A percentile compares a stretch with the other conserved stretches of the same genome.
Conservation (phyloP, 2,797 vertebrate genomes). For the Megalops cyprinoides region DNA sequence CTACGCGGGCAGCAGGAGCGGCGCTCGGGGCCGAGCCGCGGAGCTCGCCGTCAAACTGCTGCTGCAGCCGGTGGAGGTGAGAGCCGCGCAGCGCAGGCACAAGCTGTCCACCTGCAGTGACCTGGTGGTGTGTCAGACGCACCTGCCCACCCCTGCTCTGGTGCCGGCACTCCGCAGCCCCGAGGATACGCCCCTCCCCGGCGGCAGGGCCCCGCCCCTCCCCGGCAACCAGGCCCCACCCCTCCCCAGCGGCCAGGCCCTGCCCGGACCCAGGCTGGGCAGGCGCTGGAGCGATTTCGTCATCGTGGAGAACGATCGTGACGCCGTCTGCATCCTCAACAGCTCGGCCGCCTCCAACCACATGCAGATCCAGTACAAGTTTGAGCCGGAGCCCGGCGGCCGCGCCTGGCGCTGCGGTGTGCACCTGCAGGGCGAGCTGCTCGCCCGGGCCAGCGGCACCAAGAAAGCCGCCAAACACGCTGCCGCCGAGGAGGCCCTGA, state of each 20-base stretch:
- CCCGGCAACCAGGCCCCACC: too few relatives aligned
- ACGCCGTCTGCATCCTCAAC: conserved; percentile 94
- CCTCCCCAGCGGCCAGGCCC: too few relatives aligned
- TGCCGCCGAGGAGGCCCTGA: conserved; percentile 87
- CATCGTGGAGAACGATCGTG: conserved; percentile 90
- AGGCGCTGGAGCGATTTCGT: conserved; percentile 95
- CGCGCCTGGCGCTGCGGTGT: conserved; percentile 86
- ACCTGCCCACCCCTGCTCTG: conserved; percentile 76
- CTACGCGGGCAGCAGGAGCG: conserved; percentile 93
- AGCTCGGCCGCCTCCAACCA: conserved; percentile 94
- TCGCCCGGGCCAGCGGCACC: conserved; percentile 87
- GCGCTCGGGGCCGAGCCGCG: conserved; percentile 89
- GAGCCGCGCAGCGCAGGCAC: conserved; percentile 83
- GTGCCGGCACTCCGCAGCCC: conserved; percentile 89
- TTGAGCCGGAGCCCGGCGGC: conserved; percentile 82
- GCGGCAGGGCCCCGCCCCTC: too few relatives aligned
- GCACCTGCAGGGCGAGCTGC: conserved; percentile 87
- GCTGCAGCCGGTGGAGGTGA: conserved; percentile 85
- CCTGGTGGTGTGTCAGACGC: conserved; percentile 85
- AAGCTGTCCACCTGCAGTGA: conserved; percentile 80
- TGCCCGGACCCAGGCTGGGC: conserved; percentile 70
- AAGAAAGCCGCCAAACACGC: conserved; percentile 93
- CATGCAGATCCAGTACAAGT: conserved; percentile 92
- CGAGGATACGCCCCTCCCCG: conserved; percentile 79
- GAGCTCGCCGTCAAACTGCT: conserved; percentile 91